Evolutionary conservation across 2,888 invertebrate genomes (phyloP).

Genomic region (Alentia gelatinosa): DNA sequence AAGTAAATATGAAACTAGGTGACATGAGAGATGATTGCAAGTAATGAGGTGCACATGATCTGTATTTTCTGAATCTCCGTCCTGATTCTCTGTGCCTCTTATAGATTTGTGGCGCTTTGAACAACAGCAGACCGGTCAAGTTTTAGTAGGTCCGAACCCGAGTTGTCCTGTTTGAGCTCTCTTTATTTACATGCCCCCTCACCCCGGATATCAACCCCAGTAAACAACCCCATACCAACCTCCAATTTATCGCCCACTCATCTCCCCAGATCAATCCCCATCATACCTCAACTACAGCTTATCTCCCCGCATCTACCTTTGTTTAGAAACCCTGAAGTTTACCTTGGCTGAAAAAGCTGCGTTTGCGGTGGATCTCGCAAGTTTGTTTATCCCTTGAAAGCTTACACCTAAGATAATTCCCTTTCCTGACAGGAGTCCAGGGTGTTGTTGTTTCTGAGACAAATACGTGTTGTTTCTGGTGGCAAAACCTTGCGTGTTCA

Average conservation of each 20-base stretch:
- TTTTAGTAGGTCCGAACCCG: slow-evolving; percentile 1
- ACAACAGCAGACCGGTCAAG: neutral
- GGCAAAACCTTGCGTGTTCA: neutral
- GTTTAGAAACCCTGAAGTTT: neutral
- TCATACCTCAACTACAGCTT: neutral
- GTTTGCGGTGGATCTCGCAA: neutral
- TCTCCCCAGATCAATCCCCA: neutral
- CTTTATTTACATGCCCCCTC: neutral
- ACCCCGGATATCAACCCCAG: neutral
- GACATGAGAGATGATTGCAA: neutral
- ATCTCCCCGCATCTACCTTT: neutral
- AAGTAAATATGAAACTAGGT: neutral
- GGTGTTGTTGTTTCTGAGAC: slow-evolving; percentile 5
- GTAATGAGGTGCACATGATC: no score
- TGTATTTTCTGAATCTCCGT: neutral
- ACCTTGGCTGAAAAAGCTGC: neutral
- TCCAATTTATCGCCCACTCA: neutral
- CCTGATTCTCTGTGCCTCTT: neutral
- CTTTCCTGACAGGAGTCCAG: neutral
- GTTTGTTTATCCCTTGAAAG: neutral
- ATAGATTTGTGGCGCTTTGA: neutral
- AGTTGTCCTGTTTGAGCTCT: neutral
- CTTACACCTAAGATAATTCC: neutral
- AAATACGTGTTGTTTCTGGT: neutral
- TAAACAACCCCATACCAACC: neutral